A percentile compares a stretch with the other conserved stretches of the same genome.
Evolutionary conservation across 2,888 invertebrate species (phyloP).

Genomic region (Temnothorax unifasciatus): DNA sequence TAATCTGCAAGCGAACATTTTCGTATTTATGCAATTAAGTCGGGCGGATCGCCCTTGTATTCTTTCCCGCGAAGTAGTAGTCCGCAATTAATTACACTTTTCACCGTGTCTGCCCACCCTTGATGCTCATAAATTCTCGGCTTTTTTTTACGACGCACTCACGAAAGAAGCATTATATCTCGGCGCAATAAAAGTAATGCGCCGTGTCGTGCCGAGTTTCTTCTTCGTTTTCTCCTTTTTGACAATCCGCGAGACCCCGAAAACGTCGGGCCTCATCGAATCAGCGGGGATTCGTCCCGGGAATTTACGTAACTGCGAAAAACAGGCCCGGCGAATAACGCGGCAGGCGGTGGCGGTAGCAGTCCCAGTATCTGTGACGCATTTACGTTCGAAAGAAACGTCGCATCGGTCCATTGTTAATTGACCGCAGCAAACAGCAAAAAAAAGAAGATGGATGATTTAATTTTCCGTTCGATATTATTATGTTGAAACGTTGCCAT

Average conservation of each 20-base stretch:
- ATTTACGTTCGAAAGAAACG: background rate
- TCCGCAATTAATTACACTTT: constrained; percentile 37
- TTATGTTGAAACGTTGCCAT: background rate
- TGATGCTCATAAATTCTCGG: constrained; percentile 1
- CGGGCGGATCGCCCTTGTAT: constrained; percentile 3
- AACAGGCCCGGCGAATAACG: constrained; percentile 24
- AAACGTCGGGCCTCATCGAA: constrained; percentile 30
- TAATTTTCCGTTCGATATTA: constrained; percentile 15
- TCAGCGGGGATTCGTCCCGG: constrained; percentile 40
- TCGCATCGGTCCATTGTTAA: constrained; percentile 5
- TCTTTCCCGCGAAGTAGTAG: background rate
- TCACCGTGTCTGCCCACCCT: background rate
- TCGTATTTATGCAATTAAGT: constrained; percentile 6
- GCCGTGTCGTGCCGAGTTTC: constrained; percentile 42
- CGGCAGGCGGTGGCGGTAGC: background rate
- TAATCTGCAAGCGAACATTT: constrained; percentile 24
- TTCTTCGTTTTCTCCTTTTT: constrained; percentile 69
- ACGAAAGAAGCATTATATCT: constrained; percentile 51
- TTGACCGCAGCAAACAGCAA: background rate
- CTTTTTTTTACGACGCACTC: constrained; percentile 58
- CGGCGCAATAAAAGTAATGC: constrained; percentile 59
- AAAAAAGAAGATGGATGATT: constrained; percentile 1
- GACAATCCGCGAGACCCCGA: constrained; percentile 42
- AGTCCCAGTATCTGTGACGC: background rate
- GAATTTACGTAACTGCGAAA: constrained; percentile 65